These are phyloP conservation scores for Eupeodes luniger DNA, from an alignment of 2,888 invertebrate genomes.

Conservation along the genomic window DNA sequence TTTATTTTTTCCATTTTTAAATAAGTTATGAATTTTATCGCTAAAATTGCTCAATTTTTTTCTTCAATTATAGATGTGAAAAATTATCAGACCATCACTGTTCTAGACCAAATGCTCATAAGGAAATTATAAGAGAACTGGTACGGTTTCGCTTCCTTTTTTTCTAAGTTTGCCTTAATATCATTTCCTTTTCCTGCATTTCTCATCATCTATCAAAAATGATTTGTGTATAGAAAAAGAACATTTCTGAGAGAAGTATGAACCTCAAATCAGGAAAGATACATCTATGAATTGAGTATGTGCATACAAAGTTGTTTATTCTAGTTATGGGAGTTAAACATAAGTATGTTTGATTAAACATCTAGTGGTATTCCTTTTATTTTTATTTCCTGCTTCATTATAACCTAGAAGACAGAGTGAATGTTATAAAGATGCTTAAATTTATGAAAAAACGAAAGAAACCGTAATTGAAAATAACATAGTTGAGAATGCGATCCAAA, in stretches of 20 bases:
- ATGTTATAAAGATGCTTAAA: constrained; percentile 24
- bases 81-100: no score
- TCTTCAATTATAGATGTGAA: no score
- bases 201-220: constrained; percentile 42
- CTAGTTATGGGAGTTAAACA: no score
- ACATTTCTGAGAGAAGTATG: no score
- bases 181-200: not conserved
- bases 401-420: constrained; percentile 22
- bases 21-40: no score
- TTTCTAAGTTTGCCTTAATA: not conserved
- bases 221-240: constrained; percentile 25
- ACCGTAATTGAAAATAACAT: constrained; percentile 10
- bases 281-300: no score
- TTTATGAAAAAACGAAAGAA: constrained; percentile 8
- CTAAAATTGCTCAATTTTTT: no score
- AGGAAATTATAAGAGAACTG: no score
- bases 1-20: no score
- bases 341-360: constrained; percentile 43
- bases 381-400: constrained; percentile 65
- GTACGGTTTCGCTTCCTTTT: not conserved
- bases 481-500: not conserved
- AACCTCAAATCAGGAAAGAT: not conserved
- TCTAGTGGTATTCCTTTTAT: constrained; percentile 42
- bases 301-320: no score
- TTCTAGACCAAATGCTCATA: not conserved